Evolutionary conservation across 2,888 invertebrate species (phyloP).

Genomic region (Embidobia sp.): DNA sequence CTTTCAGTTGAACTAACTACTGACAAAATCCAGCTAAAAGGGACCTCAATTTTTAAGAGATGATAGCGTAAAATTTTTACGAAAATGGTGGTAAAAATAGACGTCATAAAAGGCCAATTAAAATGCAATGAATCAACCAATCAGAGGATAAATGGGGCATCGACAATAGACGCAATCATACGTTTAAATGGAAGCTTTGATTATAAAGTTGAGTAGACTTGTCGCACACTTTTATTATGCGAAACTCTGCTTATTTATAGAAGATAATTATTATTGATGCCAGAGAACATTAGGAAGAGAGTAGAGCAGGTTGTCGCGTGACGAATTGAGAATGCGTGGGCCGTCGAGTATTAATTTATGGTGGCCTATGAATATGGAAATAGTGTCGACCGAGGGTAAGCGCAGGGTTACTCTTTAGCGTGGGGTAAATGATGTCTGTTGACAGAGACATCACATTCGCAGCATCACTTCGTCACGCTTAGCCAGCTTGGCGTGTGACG

Average conservation of each 20-base stretch:
- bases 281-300: conserved; percentile 35
- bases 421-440: conserved; percentile 46
- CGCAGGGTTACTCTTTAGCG: conserved; percentile 55
- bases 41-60: too few relatives aligned
- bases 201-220: conserved; percentile 45
- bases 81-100: conserved; percentile 1
- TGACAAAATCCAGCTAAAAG: too few relatives aligned
- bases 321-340: conserved; percentile 56
- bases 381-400: conserved; percentile 40
- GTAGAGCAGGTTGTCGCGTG: conserved; percentile 54
- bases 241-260: conserved; percentile 33
- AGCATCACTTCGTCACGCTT: conserved; percentile 50
- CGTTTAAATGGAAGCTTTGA: conserved; percentile 36
- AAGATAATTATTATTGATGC: conserved; percentile 53
- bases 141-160: conserved; percentile 33
- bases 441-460: conserved; percentile 59
- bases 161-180: conserved; percentile 49
- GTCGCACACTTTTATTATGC: neutral
- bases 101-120: conserved; percentile 48
- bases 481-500: conserved; percentile 49
- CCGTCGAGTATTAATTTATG: conserved; percentile 55
- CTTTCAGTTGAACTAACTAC: too few relatives aligned
- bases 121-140: conserved; percentile 53
- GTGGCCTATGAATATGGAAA: conserved; percentile 54
- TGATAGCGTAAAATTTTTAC: neutral